Conservation (phyloP, 2,797 vertebrate genomes). For the Cuniculus paca region DNA sequence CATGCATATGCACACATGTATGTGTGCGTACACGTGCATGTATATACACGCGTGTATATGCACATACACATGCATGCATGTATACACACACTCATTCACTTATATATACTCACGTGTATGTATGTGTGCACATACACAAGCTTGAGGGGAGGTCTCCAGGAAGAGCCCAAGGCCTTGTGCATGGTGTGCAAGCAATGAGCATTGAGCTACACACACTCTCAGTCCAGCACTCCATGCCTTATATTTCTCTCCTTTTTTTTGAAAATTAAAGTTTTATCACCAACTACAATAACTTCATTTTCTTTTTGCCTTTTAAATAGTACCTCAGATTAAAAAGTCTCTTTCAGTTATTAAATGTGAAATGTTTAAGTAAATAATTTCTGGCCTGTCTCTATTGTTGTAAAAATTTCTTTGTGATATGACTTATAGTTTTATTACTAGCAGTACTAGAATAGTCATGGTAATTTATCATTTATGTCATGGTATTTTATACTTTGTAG, state of each 20-base stretch:
- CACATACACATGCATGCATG: too few species aligned
- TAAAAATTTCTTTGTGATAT: conserved; percentile 12
- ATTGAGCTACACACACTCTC: background rate
- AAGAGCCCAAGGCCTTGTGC: background rate
- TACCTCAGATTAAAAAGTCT: background rate
- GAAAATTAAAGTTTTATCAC: conserved; percentile 7
- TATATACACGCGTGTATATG: too few species aligned
- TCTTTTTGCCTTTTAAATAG: conserved; percentile 11
- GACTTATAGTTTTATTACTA: conserved; percentile 22
- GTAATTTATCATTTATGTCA: conserved; percentile 39
- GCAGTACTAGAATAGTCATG: background rate
- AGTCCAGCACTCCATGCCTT: background rate
- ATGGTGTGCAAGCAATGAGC: background rate
- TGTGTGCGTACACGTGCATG: too few species aligned
- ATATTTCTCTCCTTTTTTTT: background rate
- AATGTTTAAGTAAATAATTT: conserved; percentile 35
- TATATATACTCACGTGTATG: background rate
- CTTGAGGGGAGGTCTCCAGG: background rate
- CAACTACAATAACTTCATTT: background rate
- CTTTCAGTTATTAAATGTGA: conserved; percentile 26
- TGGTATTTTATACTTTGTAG: conserved; percentile 40
- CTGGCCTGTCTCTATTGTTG: background rate
- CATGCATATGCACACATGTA: too few species aligned
- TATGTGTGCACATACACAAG: background rate
- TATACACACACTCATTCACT: too few species aligned